Percentiles rank a stretch among this genome's conserved stretches.
Evolutionary conservation across 2,888 invertebrate species (phyloP).

Genomic region (Operophtera brumata): DNA sequence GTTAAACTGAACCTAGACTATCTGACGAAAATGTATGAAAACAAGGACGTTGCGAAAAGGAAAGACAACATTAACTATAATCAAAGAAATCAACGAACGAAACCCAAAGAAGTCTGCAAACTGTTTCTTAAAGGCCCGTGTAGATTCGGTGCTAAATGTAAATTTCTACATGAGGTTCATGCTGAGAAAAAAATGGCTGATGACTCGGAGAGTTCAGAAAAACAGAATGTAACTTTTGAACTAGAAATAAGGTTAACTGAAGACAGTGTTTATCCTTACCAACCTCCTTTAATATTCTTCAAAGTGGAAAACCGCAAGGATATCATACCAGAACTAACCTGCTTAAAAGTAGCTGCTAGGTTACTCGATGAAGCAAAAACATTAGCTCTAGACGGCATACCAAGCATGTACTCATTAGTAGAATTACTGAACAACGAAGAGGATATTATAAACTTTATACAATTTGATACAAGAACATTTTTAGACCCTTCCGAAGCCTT

Average conservation of each 20-base stretch:
- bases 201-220: constrained; percentile 48
- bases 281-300: constrained; percentile 86
- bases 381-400: constrained; percentile 84
- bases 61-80: constrained; percentile 65
- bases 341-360: constrained; percentile 83
- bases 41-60: constrained; percentile 69
- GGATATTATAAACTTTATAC: constrained; percentile 82
- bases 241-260: constrained; percentile 88
- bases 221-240: constrained; percentile 77
- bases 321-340: constrained; percentile 82
- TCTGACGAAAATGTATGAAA: constrained; percentile 79
- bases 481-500: constrained; percentile 78
- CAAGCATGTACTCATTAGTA: constrained; percentile 86
- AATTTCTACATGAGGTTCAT: constrained; percentile 84
- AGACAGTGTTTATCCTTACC: constrained; percentile 86
- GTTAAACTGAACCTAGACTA: constrained; percentile 85
- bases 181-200: constrained; percentile 48
- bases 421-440: constrained; percentile 86
- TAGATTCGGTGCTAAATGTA: constrained; percentile 87
- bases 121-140: constrained; percentile 84
- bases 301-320: constrained; percentile 80
- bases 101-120: constrained; percentile 82
- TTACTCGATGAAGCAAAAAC: constrained; percentile 85
- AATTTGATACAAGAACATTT: constrained; percentile 76
- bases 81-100: constrained; percentile 61